phyloP scores from a whole-genome alignment of 2,797 vertebrate genomes.

The Rachycentron canadum region DNA sequence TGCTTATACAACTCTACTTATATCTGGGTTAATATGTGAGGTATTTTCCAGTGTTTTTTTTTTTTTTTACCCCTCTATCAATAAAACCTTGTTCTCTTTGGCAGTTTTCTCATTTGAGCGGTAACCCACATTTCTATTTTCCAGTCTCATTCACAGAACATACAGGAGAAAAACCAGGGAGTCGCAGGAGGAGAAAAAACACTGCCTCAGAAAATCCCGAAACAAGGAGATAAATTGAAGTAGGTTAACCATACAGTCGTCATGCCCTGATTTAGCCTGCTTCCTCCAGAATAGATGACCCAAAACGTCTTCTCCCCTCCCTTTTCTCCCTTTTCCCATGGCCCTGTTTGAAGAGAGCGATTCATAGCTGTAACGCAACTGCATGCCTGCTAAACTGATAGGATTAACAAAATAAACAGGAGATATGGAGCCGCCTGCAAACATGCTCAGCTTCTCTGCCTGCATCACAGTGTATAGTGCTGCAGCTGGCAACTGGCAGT shows the following conservation, averaged over 20 bases:
- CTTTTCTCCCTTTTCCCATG: constrained; percentile 60
- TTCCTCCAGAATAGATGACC: constrained; percentile 85
- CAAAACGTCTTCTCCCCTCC: constrained; percentile 70
- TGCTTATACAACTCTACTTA: neutral
- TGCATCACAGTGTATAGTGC: neutral
- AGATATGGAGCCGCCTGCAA: constrained; percentile 23
- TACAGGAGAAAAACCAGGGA: constrained; percentile 12
- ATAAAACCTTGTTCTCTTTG: neutral
- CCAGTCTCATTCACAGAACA: constrained; percentile 39
- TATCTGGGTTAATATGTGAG: constrained; percentile 2
- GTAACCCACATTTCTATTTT: constrained; percentile 44
- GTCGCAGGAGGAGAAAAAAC: constrained; percentile 19
- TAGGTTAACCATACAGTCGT: constrained; percentile 80
- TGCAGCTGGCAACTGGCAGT: neutral
- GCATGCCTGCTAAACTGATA: constrained; percentile 20
- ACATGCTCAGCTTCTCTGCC: constrained; percentile 13
- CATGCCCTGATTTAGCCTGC: constrained; percentile 76
- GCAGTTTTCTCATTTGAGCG: constrained; percentile 33
- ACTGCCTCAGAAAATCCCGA: constrained; percentile 47
- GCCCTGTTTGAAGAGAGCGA: constrained; percentile 51
- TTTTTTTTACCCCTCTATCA: neutral
- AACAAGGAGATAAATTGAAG: constrained; percentile 70
- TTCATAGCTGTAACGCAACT: constrained; percentile 26
- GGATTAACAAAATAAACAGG: constrained; percentile 43
- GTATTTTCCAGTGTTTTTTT: neutral